These are phyloP conservation scores for Lasiurus borealis DNA, from an alignment of 2,113 vertebrate species.

Conservation along the genomic window DNA sequence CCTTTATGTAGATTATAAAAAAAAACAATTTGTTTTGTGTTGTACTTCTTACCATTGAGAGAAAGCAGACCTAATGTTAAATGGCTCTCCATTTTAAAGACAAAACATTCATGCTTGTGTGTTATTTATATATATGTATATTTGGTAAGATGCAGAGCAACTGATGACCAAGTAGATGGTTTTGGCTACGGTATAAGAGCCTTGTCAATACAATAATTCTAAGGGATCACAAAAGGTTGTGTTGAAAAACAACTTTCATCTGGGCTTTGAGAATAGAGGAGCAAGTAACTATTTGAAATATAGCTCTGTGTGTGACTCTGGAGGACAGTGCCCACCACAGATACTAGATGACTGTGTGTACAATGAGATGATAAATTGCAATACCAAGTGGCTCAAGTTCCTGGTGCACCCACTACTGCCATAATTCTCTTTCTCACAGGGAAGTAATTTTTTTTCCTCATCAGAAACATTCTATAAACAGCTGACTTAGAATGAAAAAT, in stretches of 20 bases:
- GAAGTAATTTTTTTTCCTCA: background rate
- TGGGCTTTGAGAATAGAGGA: background rate
- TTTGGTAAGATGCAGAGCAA: background rate
- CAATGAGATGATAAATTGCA: background rate
- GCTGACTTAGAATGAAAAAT: background rate
- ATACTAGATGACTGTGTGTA: too few relatives aligned
- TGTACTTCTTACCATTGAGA: background rate
- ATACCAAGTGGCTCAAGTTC: background rate
- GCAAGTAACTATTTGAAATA: slow-evolving; percentile 1
- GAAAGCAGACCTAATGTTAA: background rate
- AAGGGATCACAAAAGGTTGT: background rate
- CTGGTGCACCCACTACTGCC: background rate
- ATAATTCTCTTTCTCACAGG: background rate
- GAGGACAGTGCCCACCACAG: background rate
- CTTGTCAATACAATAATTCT: background rate
- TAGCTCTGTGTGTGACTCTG: background rate
- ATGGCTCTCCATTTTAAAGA: background rate
- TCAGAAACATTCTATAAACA: background rate
- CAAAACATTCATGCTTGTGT: background rate
- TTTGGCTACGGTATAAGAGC: background rate
- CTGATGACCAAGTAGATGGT: background rate
- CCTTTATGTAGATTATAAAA: background rate
- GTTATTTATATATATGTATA: background rate
- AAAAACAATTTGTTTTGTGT: background rate
- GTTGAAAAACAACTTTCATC: background rate